Evolutionary conservation across 2,888 invertebrate species (phyloP), one percentile per base, ranked within the genome.

Genomic region (Tipula lateralis): DNA sequence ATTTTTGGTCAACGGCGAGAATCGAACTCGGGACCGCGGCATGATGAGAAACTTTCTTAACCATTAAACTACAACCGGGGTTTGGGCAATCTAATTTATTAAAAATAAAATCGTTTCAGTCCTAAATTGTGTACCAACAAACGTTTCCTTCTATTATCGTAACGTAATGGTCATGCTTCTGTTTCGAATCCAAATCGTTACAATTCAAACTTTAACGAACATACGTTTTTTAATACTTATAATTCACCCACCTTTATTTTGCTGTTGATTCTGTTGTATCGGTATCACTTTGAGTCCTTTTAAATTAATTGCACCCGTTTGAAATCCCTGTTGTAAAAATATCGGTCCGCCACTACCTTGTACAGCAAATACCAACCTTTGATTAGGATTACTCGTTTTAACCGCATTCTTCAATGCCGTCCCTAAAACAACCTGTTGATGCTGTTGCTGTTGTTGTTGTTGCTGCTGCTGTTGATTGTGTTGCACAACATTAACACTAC

Each of bases 281-380:
- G 92, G 92, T 85, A 93, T 93, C 85, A 93, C 93, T 88, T 93
- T 93, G 85, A 93, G 91, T 9, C 92, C 92, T 88, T 93, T 93
- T 19, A 93, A 91, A 88, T 93, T 93, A 85, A 93, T 90, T 30
- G 92, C 91, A 2, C 92, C 91, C 29, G 92, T 92, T 88, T 92
- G 92, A 88, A 93, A 92, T 39, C 92, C 92, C 7, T 92, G 92
- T n/a, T 93, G 93, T 85, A 93, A 89, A 85, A 93, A 89, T 86
- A 93, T 92, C 88, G 93, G 93, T 0, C 90, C 90, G 30, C 92
- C 91, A 30, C 92, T 91, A 66, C 92, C 92, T 87, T 92, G 92
- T 85, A 92, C 92, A 9, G 92, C 91, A 84, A 92, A 91, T 66
- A 92, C 91, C 85, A 92, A 86, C 85, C 90, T 90, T 13, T 86